These are phyloP conservation scores for Pyxicephalus adspersus DNA, from an alignment of 2,113 vertebrate species.

Conservation along the genomic window DNA sequence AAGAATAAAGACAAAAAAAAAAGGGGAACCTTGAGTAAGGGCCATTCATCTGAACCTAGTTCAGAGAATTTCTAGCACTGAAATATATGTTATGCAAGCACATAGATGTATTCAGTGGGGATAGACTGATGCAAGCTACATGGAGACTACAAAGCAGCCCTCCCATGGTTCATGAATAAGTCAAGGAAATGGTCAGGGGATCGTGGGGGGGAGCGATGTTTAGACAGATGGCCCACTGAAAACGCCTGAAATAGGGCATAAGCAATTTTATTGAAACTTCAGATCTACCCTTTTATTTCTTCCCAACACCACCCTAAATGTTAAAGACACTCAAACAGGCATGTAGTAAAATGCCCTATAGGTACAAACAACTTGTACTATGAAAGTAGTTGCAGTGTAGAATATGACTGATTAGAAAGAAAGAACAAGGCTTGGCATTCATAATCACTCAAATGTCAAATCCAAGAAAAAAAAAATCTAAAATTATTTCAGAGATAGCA, in stretches of 20 bases:
- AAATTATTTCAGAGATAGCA: constrained; percentile 51
- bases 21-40: constrained; percentile 83
- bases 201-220: constrained; percentile 95
- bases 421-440: constrained; percentile 74
- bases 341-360: constrained; percentile 77
- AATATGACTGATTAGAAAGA: constrained; percentile 69
- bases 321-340: constrained; percentile 80
- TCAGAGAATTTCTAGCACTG: constrained; percentile 89
- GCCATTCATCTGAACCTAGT: constrained; percentile 92
- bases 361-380: constrained; percentile 81
- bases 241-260: constrained; percentile 88
- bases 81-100: constrained; percentile 91
- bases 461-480: constrained; percentile 62
- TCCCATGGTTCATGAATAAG: constrained; percentile 99
- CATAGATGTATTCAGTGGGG: constrained; percentile 96
- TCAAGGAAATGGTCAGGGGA: constrained; percentile 99
- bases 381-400: constrained; percentile 74
- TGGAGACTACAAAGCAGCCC: constrained; percentile 97
- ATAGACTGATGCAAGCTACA: constrained; percentile 86
- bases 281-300: constrained; percentile 86
- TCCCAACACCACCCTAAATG: constrained; percentile 55
- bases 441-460: constrained; percentile 67
- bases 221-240: constrained; percentile 99
- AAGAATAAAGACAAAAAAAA: constrained; percentile 68
- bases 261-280: constrained; percentile 98